Percentiles rank a stretch among this genome's conserved stretches.
Conservation (phyloP, 2,888 invertebrate genomes). For the Yponomeuta evonymella region DNA sequence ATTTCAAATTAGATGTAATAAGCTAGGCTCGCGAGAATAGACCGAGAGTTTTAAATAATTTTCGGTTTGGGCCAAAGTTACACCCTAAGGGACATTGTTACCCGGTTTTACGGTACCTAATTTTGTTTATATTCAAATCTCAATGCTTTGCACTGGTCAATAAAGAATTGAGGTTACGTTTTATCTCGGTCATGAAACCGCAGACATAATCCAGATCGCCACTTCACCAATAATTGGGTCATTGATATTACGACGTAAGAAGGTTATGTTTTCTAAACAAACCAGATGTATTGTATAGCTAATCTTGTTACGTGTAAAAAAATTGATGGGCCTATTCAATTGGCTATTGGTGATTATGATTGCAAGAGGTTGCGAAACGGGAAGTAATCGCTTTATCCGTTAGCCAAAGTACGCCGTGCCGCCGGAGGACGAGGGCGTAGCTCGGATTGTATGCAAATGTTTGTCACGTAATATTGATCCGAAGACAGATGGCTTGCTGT, state of each 20-base stretch:
- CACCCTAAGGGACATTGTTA: too few species aligned
- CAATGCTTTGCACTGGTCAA: background rate
- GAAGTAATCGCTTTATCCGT: slow-evolving; percentile 48
- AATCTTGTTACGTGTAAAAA: too few species aligned
- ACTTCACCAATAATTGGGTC: background rate
- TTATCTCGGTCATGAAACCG: background rate
- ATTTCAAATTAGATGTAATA: too few species aligned
- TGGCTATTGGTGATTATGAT: background rate
- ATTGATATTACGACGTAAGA: background rate
- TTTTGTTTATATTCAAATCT: background rate
- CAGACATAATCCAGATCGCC: slow-evolving; percentile 1
- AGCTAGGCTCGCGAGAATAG: too few species aligned
- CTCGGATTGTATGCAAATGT: slow-evolving; percentile 65
- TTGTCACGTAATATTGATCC: slow-evolving; percentile 25
- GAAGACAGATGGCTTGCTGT: background rate
- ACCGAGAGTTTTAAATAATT: too few species aligned
- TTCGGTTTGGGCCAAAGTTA: too few species aligned
- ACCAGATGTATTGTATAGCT: background rate
- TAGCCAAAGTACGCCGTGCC: slow-evolving; percentile 23
- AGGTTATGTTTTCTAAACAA: background rate
- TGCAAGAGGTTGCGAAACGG: slow-evolving; percentile 20
- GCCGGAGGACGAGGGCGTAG: slow-evolving; percentile 47
- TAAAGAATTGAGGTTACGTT: background rate
- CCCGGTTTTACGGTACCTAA: background rate
- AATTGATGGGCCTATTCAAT: background rate